Conservation (phyloP, 2,113 vertebrate species). For the Protobothrops flavoviridis region DNA sequence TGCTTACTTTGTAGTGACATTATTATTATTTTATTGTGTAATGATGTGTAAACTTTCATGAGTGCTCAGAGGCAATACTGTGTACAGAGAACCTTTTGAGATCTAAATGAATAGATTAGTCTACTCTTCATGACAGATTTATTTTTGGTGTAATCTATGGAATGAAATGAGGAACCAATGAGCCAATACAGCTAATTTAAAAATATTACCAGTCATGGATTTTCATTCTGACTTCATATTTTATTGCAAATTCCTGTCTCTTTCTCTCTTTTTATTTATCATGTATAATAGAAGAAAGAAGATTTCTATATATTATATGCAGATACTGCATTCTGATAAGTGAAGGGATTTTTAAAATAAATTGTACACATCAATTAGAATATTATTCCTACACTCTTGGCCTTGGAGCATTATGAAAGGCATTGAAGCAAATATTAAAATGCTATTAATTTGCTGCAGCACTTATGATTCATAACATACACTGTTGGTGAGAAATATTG, state of each 20-base stretch:
- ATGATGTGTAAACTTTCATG: not conserved
- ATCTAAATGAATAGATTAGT: not conserved
- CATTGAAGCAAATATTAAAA: conserved; percentile 5
- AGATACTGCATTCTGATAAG: conserved; percentile 29
- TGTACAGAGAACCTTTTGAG: not conserved
- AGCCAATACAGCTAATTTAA: conserved; percentile 12
- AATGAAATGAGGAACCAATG: conserved; percentile 44
- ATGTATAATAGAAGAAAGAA: not conserved
- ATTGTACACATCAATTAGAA: conserved; percentile 23
- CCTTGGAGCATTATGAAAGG: not conserved
- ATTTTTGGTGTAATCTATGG: not conserved
- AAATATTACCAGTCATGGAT: not conserved
- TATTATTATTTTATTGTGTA: not conserved
- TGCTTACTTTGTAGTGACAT: not conserved
- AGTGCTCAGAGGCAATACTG: not conserved
- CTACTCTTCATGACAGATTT: not conserved
- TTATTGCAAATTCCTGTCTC: not conserved
- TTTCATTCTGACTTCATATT: not conserved
- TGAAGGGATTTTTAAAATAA: conserved; percentile 42
- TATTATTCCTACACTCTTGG: conserved; percentile 53
- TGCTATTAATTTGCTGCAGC: conserved; percentile 60
- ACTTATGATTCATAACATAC: conserved; percentile 75
- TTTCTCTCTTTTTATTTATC: not conserved
- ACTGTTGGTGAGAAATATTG: conserved; percentile 75
- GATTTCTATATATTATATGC: conserved; percentile 2